Base-by-base conservation (phyloP, 1,140 invertebrate species). In the Drosophila gunungcola region DNA sequence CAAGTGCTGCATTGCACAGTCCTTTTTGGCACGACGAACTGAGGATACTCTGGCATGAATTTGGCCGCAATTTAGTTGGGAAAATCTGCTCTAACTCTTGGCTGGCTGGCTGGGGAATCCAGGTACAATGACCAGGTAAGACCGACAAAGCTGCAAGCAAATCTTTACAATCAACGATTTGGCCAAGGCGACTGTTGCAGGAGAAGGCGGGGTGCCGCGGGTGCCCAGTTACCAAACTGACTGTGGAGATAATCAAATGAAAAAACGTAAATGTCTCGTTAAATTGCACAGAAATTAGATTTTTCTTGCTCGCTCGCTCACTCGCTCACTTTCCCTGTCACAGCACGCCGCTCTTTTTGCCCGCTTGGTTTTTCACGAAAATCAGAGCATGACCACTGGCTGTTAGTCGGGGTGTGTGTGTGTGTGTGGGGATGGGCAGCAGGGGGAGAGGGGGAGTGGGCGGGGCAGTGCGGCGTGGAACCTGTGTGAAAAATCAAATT, bases 231-330 rank as follows among this genome's bases (percentile, higher is more conserved):
- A 63, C 83, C 79, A 80, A 88, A 89, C 79, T 83, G 84, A 89
- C 80, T 88, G 84, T 80, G 76, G 32, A 83, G 86, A 91, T 90
- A 90, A 90, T 90, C 88, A 91, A 90, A 90, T 90, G 83, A 86
- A 90, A 90, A 90, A 90, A 90, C 82, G 88, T 90, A 90, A 90
- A 90, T 90, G 88, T 90, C 88, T 90, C 88, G 88, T 90, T 90
- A 90, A 90, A 90, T 90, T 90, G 88, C 83, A 78, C 88, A 90
- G 74, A 90, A 90, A 90, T 90, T 90, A 86, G 88, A 90, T 90
- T 90, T 90, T 88, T 86, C 69, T 67, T 60, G 51, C 21, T 56
- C 43, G 12, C 69, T 67, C 56, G 51, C 21, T 56, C 43, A 10
- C 43, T 27, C 67, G 51, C 38, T 63, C 54, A 60, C 54, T 60